Base-by-base conservation (phyloP, 2,888 invertebrate genomes). In the Parelbella ahira region DNA sequence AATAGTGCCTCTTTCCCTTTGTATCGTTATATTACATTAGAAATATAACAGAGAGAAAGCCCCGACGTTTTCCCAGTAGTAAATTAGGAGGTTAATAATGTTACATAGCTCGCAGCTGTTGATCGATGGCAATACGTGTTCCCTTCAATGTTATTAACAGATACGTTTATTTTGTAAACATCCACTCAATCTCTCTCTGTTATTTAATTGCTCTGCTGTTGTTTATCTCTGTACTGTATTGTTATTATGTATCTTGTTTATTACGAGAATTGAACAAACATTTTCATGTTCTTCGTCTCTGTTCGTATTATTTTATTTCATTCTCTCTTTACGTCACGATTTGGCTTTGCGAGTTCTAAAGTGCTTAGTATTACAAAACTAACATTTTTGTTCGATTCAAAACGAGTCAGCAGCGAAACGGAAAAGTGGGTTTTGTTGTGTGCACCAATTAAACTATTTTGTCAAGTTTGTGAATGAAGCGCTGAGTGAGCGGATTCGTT, bases 111-210 rank as follows among this genome's bases (percentile, higher is more conserved):
- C n/a, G 4, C 10, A 27, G 11, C 19, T 9, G 11, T 39, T 30
- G 38, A 39, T 39, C 7, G 38, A 39, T 39, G 30, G 15, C 32
- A 39, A 39, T 29, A 37, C 20, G 29, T 29, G 12, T 29, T 28
- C n/a, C n/a, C 15, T 37, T 29, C 15, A 39, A 29, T 11, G 29
- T 39, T 39, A 39, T 32, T 39, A 32, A 24, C 23, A 24, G 11
- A 24, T 37, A 25, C 36, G 36, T 38, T 38, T 34, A 25, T n/a
- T 36, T 19, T 11, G 24, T 12, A 6, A 28, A 37, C 13, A 39
- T 39, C 24, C 23, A 19, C 30, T 39, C 24, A 8, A 25, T 38
- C 38, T 39, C 24, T 11, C 8, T 32, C 11, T 8, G 19, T 12
- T 25, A 32, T 30, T 32, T n/a, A 32, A 39, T 38, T 39, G 25